phyloP scores from a whole-genome alignment of 2,113 vertebrate species.

The Cheirogaleus medius region DNA sequence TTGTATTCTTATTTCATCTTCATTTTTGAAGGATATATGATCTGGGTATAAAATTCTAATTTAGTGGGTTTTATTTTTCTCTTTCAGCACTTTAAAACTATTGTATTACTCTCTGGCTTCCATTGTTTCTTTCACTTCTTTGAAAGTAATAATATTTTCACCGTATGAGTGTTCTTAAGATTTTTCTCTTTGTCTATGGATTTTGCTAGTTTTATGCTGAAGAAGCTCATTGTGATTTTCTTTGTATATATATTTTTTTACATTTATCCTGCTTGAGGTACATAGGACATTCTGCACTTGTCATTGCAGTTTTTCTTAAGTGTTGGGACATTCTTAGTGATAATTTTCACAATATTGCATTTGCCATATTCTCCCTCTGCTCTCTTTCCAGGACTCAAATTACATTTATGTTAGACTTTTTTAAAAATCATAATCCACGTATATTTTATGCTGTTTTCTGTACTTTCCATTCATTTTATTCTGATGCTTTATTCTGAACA shows the following conservation, averaged over 20 bases:
- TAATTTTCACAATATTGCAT: background rate
- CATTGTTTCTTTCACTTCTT: background rate
- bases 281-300: background rate
- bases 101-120: background rate
- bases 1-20: background rate
- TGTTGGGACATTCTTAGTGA: background rate
- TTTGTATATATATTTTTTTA: background rate
- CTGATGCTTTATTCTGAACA: background rate
- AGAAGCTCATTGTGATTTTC: background rate
- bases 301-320: background rate
- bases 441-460: background rate
- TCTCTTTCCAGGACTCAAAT: background rate
- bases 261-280: background rate
- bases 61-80: background rate
- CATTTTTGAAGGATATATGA: background rate
- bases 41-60: conserved; percentile 57
- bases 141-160: background rate
- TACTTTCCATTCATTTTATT: background rate
- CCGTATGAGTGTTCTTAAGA: background rate
- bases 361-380: background rate
- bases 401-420: background rate
- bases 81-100: background rate
- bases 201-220: background rate
- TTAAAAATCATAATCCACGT: background rate
- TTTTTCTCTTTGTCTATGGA: background rate